phyloP scores from a whole-genome alignment of 2,888 invertebrate genomes.

The Julus scanicus region DNA sequence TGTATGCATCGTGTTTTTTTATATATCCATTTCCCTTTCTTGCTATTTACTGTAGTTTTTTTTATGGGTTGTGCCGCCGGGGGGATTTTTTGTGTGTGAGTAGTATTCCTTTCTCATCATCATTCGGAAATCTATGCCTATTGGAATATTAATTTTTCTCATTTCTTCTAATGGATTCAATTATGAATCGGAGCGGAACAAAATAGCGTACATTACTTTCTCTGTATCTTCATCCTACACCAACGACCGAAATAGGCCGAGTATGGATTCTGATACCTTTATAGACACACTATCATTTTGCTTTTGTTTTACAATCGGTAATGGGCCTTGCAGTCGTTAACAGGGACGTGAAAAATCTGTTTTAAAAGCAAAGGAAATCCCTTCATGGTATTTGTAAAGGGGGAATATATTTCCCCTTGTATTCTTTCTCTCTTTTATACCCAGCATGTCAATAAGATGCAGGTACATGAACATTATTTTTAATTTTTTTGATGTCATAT shows the following conservation, averaged over 20 bases:
- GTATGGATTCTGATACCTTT: not conserved
- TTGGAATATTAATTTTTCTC: conserved; percentile 47
- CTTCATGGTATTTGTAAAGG: not conserved
- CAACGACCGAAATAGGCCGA: not conserved
- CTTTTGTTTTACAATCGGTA: conserved; percentile 36
- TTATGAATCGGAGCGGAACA: conserved; percentile 42
- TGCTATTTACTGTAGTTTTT: not conserved
- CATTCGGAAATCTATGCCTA: conserved; percentile 40
- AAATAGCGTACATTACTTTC: conserved; percentile 2
- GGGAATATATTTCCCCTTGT: not conserved
- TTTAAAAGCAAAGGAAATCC: conserved; percentile 2
- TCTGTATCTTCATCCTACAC: not conserved
- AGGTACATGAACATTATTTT: not conserved
- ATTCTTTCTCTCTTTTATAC: not conserved
- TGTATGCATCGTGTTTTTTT: conserved; percentile 29
- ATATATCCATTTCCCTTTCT: conserved; percentile 15
- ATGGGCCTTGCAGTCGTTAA: conserved; percentile 40
- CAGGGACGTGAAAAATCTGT: not conserved
- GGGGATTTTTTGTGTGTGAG: not conserved
- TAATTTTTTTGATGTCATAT: too few species aligned
- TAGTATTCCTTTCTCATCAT: not conserved
- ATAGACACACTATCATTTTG: not conserved
- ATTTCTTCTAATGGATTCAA: conserved; percentile 40
- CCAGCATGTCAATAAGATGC: not conserved
- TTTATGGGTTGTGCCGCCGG: conserved; percentile 5